Percentiles rank a stretch among this genome's conserved stretches.
Evolutionary conservation across 2,797 vertebrate genomes (phyloP).

Genomic region (Amblyraja radiata): DNA sequence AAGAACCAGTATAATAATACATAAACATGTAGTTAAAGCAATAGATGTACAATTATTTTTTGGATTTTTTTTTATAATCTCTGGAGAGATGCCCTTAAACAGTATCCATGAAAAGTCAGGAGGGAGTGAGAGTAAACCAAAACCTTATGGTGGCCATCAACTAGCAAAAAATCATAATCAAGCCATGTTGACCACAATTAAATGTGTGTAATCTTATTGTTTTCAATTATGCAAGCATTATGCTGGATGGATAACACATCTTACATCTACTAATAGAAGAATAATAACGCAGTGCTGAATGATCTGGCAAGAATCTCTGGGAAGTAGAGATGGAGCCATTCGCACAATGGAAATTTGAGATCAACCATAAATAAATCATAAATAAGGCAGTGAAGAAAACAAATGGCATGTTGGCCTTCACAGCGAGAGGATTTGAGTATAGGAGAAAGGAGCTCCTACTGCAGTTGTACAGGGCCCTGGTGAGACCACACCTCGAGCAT

Average conservation of each 20-base stretch:
- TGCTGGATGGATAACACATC: neutral
- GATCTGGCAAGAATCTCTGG: neutral
- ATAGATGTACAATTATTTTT: neutral
- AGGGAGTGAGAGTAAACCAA: neutral
- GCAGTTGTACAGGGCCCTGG: too few species aligned
- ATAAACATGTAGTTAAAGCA: neutral
- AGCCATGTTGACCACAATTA: neutral
- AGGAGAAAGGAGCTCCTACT: too few species aligned
- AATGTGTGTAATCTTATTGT: neutral
- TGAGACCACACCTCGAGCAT: too few species aligned
- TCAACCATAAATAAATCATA: too few species aligned
- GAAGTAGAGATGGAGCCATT: neutral
- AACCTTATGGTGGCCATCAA: neutral
- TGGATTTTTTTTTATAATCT: neutral
- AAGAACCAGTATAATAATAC: too few species aligned
- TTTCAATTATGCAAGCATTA: neutral
- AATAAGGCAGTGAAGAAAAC: too few species aligned
- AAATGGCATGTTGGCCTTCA: too few species aligned
- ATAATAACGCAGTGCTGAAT: neutral
- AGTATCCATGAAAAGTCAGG: neutral
- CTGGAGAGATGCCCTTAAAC: neutral
- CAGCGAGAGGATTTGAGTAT: too few species aligned
- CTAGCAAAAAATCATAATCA: neutral
- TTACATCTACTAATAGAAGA: neutral
- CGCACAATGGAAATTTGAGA: neutral